Conservation (phyloP, 2,888 invertebrate genomes). For the Papilio demoleus region DNA sequence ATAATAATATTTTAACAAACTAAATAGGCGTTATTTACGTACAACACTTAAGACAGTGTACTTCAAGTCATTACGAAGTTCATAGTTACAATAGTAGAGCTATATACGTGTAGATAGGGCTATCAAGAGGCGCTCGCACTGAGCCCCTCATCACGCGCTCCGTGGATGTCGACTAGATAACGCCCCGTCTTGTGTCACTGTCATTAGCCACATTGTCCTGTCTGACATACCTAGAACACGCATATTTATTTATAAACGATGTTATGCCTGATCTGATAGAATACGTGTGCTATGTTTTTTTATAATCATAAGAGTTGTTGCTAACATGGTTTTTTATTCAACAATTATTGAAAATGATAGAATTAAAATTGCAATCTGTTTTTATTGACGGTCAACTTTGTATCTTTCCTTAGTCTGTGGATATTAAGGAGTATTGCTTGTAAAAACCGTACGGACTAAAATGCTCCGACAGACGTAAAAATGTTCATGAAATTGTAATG, state of each 20-base stretch:
- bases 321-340: too few species aligned
- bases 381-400: neutral
- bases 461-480: too few species aligned
- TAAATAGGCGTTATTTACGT: too few species aligned
- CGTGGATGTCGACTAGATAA: slow-evolving; percentile 60
- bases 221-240: neutral
- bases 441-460: too few species aligned
- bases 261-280: neutral
- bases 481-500: too few species aligned
- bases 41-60: neutral
- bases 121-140: slow-evolving; percentile 21
- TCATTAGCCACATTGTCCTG: slow-evolving; percentile 42
- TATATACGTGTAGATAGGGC: slow-evolving; percentile 25
- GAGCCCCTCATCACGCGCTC: slow-evolving; percentile 61
- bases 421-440: too few species aligned
- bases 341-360: too few species aligned
- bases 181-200: slow-evolving; percentile 50
- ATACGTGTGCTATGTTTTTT: too few species aligned
- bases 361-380: too few species aligned
- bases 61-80: neutral
- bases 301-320: too few species aligned
- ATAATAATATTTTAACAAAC: too few species aligned
- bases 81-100: slow-evolving; percentile 1
- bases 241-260: slow-evolving; percentile 3
- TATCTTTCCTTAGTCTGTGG: neutral